Evolutionary conservation across 2,113 vertebrate species (phyloP).

Genomic region (Cebidichthys violaceus): DNA sequence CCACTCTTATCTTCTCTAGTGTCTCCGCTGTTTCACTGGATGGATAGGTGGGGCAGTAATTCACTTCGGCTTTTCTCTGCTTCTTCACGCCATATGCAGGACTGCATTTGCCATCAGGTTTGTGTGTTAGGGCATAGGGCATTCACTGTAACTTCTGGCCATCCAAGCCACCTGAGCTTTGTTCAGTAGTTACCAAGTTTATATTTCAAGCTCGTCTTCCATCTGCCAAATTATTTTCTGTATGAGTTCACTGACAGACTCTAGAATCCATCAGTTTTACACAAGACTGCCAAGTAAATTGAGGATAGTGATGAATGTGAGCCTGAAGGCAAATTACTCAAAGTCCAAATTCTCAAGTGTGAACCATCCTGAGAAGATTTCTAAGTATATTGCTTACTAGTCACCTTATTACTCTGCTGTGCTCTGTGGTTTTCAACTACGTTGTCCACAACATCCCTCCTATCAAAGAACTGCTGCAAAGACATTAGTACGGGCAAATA

Average conservation of each 20-base stretch:
- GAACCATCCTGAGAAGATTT: slow-evolving; percentile 45
- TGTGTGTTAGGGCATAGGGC: slow-evolving; percentile 9
- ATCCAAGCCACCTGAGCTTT: slow-evolving; percentile 28
- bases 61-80: slow-evolving; percentile 15
- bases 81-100: slow-evolving; percentile 17
- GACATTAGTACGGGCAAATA: slow-evolving; percentile 56
- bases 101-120: slow-evolving; percentile 17
- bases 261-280: slow-evolving; percentile 23
- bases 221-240: neutral
- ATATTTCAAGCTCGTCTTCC: slow-evolving; percentile 37
- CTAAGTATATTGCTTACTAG: neutral
- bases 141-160: slow-evolving; percentile 35
- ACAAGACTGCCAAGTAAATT: slow-evolving; percentile 39
- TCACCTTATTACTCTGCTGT: slow-evolving; percentile 1
- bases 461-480: slow-evolving; percentile 48
- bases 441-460: slow-evolving; percentile 31
- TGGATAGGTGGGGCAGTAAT: slow-evolving; percentile 23
- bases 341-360: slow-evolving; percentile 41
- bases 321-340: slow-evolving; percentile 33
- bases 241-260: neutral
- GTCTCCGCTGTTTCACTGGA: too few species aligned
- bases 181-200: slow-evolving; percentile 18
- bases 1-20: too few species aligned
- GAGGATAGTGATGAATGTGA: slow-evolving; percentile 22
- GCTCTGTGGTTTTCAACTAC: slow-evolving; percentile 42